A percentile compares a stretch with the other conserved stretches of the same genome.
These are phyloP conservation scores for Cinclus cinclus DNA, from an alignment of 2,113 vertebrate genomes.

Conservation along the genomic window DNA sequence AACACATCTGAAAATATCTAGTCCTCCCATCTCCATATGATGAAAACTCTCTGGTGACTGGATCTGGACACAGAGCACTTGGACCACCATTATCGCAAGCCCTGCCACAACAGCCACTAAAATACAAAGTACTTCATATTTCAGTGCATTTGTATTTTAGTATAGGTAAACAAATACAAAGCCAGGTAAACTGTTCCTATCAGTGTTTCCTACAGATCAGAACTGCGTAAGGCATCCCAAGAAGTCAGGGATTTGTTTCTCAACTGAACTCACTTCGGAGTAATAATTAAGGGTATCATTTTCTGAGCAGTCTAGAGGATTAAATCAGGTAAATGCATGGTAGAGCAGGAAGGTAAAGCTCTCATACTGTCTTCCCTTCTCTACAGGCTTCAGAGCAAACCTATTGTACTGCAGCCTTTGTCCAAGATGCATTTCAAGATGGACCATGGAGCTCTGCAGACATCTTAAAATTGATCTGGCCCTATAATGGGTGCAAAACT, in stretches of 20 bases:
- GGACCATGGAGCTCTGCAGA: neutral
- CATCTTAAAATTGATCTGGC: neutral
- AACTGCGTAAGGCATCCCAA: conserved; percentile 9
- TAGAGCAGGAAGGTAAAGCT: neutral
- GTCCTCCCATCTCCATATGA: neutral
- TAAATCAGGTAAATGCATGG: neutral
- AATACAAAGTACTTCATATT: neutral
- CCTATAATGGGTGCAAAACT: neutral
- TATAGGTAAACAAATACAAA: neutral
- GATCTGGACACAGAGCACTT: neutral
- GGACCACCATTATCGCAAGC: neutral
- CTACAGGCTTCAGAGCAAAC: neutral
- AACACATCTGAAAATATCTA: conserved; percentile 32
- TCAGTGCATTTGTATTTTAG: neutral
- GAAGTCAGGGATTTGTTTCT: neutral
- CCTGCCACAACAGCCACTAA: neutral
- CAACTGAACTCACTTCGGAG: neutral
- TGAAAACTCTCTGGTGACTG: neutral
- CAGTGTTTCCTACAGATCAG: neutral
- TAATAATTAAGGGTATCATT: neutral
- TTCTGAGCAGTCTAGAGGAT: neutral
- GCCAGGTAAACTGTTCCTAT: neutral
- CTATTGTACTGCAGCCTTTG: neutral
- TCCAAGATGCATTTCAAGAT: neutral
- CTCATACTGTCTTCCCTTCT: neutral